phyloP scores from a whole-genome alignment of 2,797 vertebrate genomes.

The Notamacropus eugenii region DNA sequence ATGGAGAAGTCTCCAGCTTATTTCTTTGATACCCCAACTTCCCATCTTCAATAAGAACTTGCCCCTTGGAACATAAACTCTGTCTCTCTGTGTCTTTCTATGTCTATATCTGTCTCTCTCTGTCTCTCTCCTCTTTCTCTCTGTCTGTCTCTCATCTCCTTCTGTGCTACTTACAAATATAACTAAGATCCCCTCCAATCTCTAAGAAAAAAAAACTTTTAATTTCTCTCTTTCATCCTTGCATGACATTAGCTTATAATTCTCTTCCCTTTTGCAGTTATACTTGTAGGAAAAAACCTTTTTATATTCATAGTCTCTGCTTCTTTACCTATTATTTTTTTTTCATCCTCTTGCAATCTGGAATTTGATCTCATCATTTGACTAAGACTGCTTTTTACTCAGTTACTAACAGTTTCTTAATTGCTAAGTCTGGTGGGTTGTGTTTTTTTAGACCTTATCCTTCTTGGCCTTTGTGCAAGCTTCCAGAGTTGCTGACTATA shows the following conservation, averaged over 20 bases:
- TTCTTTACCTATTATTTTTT: not conserved
- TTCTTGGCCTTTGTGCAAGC: not conserved
- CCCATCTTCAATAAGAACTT: not conserved
- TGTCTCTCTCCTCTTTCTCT: not conserved
- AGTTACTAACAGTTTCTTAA: not conserved
- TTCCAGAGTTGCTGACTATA: not conserved
- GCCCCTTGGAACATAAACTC: not conserved
- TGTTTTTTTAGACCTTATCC: not conserved
- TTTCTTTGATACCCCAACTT: not conserved
- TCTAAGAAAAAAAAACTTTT: too few relatives aligned
- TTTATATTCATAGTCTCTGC: not conserved
- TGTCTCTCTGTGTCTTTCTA: not conserved
- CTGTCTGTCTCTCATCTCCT: too few relatives aligned
- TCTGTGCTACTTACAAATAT: not conserved
- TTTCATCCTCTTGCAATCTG: not conserved
- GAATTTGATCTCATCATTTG: not conserved
- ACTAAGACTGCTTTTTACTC: not conserved
- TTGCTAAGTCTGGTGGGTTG: not conserved
- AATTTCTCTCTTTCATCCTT: not conserved
- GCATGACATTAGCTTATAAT: not conserved
- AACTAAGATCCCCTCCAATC: not conserved
- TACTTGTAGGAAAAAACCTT: not conserved
- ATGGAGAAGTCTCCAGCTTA: not conserved
- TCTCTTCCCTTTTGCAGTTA: not conserved
- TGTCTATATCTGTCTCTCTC: not conserved